phyloP scores from a whole-genome alignment of 1,140 invertebrate genomes.

The Platyura marginata region DNA sequence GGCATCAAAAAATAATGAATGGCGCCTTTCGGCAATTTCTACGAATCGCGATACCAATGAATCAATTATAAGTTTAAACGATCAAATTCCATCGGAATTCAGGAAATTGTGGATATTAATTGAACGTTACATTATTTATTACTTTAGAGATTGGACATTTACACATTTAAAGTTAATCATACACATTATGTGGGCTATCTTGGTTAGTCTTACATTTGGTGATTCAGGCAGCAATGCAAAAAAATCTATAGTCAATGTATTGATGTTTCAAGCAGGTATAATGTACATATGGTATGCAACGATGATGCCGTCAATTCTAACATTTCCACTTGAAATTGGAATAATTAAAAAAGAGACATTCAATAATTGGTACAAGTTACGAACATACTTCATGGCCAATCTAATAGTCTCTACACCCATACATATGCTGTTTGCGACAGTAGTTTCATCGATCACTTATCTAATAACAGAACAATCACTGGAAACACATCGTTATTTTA shows the following conservation, averaged over 20 bases:
- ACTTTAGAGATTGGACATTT: constrained; percentile 55
- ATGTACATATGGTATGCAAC: constrained; percentile 54
- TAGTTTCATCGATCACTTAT: constrained; percentile 53
- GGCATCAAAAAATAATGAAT: too few relatives aligned
- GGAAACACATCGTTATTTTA: constrained; percentile 50
- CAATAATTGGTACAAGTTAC: constrained; percentile 89
- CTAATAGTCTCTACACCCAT: constrained; percentile 42
- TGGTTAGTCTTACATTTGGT: constrained; percentile 44
- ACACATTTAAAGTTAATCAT: constrained; percentile 43
- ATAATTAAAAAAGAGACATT: constrained; percentile 78
- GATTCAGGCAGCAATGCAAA: constrained; percentile 43
- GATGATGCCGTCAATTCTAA: constrained; percentile 55
- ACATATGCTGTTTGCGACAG: constrained; percentile 40
- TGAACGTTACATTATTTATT: constrained; percentile 34
- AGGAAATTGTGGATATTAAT: constrained; percentile 37
- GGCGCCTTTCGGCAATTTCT: too few relatives aligned
- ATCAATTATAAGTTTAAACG: constrained; percentile 8
- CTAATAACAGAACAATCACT: constrained; percentile 65
- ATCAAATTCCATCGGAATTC: constrained; percentile 37
- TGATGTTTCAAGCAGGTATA: constrained; percentile 38
- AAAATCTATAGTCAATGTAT: constrained; percentile 48
- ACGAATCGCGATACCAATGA: constrained; percentile 35
- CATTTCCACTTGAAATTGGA: constrained; percentile 64
- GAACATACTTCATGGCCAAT: constrained; percentile 69
- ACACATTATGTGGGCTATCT: constrained; percentile 41